Evolutionary conservation across 2,113 vertebrate genomes (phyloP).

Genomic region (Calidris pygmaea): DNA sequence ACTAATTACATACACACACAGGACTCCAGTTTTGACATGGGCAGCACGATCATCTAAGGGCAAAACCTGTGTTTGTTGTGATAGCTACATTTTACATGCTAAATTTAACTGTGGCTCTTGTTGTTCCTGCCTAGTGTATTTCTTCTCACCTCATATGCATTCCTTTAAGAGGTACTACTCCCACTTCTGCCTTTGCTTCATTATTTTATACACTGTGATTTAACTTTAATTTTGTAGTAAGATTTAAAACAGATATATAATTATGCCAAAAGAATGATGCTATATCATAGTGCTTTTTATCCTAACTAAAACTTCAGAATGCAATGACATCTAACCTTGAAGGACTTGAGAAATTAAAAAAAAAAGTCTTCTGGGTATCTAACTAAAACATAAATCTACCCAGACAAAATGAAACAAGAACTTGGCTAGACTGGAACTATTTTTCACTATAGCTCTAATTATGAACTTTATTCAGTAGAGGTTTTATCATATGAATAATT

Average conservation of each 20-base stretch:
- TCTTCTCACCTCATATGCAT: background rate
- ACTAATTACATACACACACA: background rate
- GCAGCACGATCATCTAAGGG: background rate
- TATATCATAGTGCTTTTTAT: background rate
- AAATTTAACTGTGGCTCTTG: background rate
- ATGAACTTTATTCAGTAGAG: background rate
- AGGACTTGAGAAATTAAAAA: background rate
- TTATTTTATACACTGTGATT: background rate
- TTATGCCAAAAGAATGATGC: background rate
- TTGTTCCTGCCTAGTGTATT: background rate
- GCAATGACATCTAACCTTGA: background rate
- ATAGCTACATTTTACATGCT: background rate
- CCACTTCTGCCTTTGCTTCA: background rate
- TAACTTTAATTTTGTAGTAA: background rate
- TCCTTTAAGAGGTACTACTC: background rate
- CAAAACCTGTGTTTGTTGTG: background rate
- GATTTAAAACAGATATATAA: background rate
- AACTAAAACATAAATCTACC: background rate
- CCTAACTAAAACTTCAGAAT: background rate
- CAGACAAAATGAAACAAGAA: background rate
- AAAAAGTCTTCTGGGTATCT: background rate
- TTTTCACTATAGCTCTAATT: background rate
- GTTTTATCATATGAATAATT: background rate
- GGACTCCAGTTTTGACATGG: background rate
- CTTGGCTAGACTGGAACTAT: background rate